Percentiles rank a stretch among this genome's conserved stretches.
phyloP scores from a whole-genome alignment of 2,113 vertebrate species.

The Misgurnus anguillicaudatus region DNA sequence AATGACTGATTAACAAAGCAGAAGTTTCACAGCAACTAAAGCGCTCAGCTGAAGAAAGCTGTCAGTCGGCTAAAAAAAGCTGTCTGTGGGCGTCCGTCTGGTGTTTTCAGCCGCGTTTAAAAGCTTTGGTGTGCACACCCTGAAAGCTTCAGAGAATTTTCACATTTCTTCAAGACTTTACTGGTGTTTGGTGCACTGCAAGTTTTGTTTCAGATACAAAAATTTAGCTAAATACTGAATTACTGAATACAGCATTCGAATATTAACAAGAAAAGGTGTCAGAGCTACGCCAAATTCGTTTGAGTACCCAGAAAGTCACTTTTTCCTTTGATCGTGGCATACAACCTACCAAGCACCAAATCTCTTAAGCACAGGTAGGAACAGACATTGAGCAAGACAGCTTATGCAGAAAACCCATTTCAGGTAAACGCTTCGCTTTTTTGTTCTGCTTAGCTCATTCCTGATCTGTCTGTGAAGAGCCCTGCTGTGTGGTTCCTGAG shows the following conservation, averaged over 20 bases:
- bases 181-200: no score
- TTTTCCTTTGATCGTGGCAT: neutral
- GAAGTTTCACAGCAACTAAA: no score
- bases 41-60: no score
- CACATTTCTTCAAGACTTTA: no score
- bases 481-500: constrained; percentile 4
- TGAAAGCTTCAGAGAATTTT: no score
- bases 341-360: neutral
- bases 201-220: no score
- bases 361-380: constrained; percentile 6
- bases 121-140: no score
- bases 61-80: no score
- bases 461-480: neutral
- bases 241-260: neutral
- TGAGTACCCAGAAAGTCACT: neutral
- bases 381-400: constrained; percentile 10
- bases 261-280: neutral
- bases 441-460: neutral
- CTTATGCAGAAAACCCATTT: neutral
- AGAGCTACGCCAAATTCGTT: constrained; percentile 7
- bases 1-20: no score
- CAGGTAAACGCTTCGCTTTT: neutral
- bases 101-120: no score
- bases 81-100: no score
- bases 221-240: no score